Base-by-base conservation (phyloP, 2,797 vertebrate genomes). In the Falco columbarius region DNA sequence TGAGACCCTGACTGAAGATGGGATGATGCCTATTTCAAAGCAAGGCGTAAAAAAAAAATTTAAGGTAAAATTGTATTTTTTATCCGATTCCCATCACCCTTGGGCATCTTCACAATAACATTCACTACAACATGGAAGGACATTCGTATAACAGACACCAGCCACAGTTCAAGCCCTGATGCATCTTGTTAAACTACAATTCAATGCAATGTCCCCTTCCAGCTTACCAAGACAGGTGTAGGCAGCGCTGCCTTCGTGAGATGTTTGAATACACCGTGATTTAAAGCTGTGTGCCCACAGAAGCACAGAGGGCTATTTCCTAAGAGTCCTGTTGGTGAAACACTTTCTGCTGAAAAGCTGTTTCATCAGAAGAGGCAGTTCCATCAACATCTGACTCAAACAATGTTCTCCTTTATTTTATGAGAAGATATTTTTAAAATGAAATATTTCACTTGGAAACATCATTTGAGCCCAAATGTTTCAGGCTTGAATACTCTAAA, bases 211-310 rank as follows among this genome's bases (percentile, higher is more conserved):
- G 10, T 12, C 8, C 30, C 47, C 59, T 42, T 34, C 38, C 59
- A 55, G 83, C 71, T 51, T 7, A 0, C 47, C 3, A 32, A 23
- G n/a, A 5, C n/a, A 7, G 32, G 0, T 10, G 0, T 1, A 3
- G 2, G 27, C 24, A 12, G n/a, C 2, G 2, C 3, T 10, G 16
- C 36, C 32, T 5, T 18, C 9, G 70, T 5, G 17, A 36, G 27
- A 10, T 3, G 8, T n/a, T 24, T 17, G 24, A 59, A n/a, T 6
- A 7, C 17, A 12, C 49, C 2, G 10, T 0, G 1, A 47, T 67
- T 52, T 23, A 17, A 34, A 34, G 38, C 54, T 44, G 26, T 2
- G 15, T 4, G 12, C 9, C 46, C 29, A 2, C 0, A 1, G 54
- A 55, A 52, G 26, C 2, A 13, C 38, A 17, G 42, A n/a, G 55